Evolutionary conservation across 2,113 vertebrate genomes (phyloP).

Genomic region (Zosterops pallidus): DNA sequence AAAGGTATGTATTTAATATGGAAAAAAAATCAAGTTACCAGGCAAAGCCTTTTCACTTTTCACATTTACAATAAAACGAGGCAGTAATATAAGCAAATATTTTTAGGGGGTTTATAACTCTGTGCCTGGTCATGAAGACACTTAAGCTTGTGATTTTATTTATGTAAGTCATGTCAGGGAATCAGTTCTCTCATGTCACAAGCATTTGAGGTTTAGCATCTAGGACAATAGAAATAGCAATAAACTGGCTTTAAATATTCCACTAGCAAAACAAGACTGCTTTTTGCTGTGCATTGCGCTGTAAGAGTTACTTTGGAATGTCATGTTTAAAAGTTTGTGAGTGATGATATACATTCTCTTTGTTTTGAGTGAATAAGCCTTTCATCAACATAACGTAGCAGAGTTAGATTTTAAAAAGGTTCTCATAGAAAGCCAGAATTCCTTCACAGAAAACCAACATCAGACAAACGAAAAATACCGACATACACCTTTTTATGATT

Average conservation of each 20-base stretch:
- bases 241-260: background rate
- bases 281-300: background rate
- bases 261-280: background rate
- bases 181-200: background rate
- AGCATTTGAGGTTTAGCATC: background rate
- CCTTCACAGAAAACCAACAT: background rate
- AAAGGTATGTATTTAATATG: conserved; percentile 14
- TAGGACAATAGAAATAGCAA: background rate
- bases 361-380: background rate
- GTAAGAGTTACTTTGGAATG: background rate
- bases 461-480: background rate
- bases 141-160: background rate
- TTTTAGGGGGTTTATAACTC: conserved; percentile 5
- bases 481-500: background rate
- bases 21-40: background rate
- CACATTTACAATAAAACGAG: conserved; percentile 38
- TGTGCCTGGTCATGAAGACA: background rate
- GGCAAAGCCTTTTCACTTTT: conserved; percentile 21
- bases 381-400: background rate
- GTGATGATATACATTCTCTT: background rate
- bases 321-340: background rate
- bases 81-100: conserved; percentile 17
- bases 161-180: background rate
- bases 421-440: background rate
- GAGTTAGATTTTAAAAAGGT: background rate